phyloP scores from a whole-genome alignment of 2,797 vertebrate genomes.

The Karalla daura region DNA sequence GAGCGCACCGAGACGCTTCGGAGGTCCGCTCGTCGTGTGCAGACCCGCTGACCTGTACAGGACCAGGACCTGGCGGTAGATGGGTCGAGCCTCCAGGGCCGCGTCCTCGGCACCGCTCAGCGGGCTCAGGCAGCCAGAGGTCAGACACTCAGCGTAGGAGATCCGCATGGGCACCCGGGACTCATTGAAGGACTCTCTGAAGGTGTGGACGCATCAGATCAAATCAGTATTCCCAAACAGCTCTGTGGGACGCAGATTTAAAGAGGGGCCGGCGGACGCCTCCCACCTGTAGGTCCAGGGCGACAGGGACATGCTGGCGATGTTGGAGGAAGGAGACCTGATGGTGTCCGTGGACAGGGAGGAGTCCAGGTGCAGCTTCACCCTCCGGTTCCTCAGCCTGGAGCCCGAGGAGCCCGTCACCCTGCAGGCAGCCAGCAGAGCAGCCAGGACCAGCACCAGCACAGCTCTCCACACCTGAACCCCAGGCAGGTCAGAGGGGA shows the following conservation, averaged over 20 bases:
- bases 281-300: conserved; percentile 83
- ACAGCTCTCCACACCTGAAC: conserved; percentile 53
- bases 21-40: too few relatives aligned
- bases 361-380: conserved; percentile 39
- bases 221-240: too few relatives aligned
- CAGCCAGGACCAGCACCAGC: conserved; percentile 57
- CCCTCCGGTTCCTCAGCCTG: background rate
- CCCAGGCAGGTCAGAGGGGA: background rate
- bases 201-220: background rate
- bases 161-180: conserved; percentile 70
- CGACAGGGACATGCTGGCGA: conserved; percentile 72
- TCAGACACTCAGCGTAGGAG: conserved; percentile 72
- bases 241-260: too few relatives aligned
- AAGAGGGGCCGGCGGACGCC: conserved; percentile 2
- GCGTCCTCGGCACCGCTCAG: conserved; percentile 54
- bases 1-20: too few relatives aligned
- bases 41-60: conserved; percentile 68
- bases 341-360: background rate
- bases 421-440: background rate
- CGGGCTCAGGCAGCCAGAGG: conserved; percentile 62
- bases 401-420: background rate
- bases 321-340: background rate
- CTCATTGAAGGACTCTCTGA: conserved; percentile 47
- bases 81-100: conserved; percentile 72
- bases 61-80: conserved; percentile 73